These are phyloP conservation scores for Galaxias olidus DNA, from an alignment of 2,797 vertebrate genomes.

Conservation along the genomic window DNA sequence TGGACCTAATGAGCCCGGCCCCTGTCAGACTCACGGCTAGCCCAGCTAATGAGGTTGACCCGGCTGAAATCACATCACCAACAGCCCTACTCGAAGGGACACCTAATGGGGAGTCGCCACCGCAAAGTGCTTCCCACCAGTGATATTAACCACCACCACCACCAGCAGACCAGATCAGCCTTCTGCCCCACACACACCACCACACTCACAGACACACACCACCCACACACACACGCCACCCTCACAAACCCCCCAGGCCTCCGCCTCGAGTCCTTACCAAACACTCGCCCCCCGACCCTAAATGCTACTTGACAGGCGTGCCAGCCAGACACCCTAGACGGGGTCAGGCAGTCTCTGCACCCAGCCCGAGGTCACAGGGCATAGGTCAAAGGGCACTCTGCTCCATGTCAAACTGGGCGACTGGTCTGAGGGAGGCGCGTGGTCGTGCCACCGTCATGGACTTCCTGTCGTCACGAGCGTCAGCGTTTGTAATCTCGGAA, in stretches of 20 bases:
- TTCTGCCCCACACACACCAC: not conserved
- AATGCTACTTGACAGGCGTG: conserved; percentile 13
- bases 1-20: not conserved
- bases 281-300: not conserved
- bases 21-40: not conserved
- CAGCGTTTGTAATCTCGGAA: too few relatives aligned
- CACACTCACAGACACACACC: not conserved
- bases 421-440: too few relatives aligned
- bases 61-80: not conserved
- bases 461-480: too few relatives aligned
- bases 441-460: too few relatives aligned
- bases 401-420: too few relatives aligned
- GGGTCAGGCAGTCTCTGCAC: conserved; percentile 1
- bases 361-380: too few relatives aligned
- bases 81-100: conserved; percentile 8
- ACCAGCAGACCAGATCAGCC: not conserved
- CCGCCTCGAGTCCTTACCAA: conserved; percentile 34
- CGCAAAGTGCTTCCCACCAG: conserved; percentile 3
- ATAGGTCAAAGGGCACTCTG: too few relatives aligned
- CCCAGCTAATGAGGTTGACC: conserved; percentile 13
- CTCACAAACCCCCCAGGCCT: conserved; percentile 6
- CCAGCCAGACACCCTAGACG: conserved; percentile 7
- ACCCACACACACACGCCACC: not conserved
- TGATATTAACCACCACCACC: not conserved
- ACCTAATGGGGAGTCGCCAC: conserved; percentile 18